Base-by-base conservation (phyloP, 2,888 invertebrate species). In the Trichopoda pennipes region DNA sequence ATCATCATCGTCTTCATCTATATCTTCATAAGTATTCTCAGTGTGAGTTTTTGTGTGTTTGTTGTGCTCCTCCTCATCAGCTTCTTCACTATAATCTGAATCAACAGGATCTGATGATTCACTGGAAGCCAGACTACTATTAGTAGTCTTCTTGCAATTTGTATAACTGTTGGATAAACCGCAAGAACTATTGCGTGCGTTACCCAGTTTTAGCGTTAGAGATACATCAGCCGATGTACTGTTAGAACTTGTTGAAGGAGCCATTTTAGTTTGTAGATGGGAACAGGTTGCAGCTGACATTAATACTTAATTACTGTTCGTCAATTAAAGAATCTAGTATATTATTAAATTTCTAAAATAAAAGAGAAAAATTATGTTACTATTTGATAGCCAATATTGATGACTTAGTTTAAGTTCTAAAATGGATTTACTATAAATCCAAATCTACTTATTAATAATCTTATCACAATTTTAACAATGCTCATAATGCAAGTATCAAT, bases 31-130 rank as follows among this genome's bases (percentile, higher is more conserved):
- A 1, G 84, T 80, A 10, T 77, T 75, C 19, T 83, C 84, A 32
- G 85, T 84, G 49, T 85, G 85, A 6, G 77, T 75, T 61, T 75
- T 79, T 53, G 68, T 75, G 23, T 68, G 75, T 53, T 82, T 81
- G 17, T 75, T 76, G 23, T 79, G 60, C 6, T 85, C 81, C n/a
- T 86, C 86, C 51, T 87, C 88, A 28, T 87, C 86, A 47, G 86
- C 85, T 44, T 90, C 90, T 83, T 90, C 90, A 80, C 90, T 90
- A 79, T 87, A 90, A 80, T 91, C 91, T 1, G 91, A 91, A 83
- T 91, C 91, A 21, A 90, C 80, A 9, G 90, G 90, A 89, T 91
- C 91, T 79, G 91, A 91, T 19, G 90, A 90, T 84, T 90, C 91
- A 85, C 89, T 90, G 21, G 89, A 89, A 28, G 87, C 86, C 47